Base-by-base conservation (phyloP, 2,888 invertebrate species). In the Callyntrura guangdongensis region DNA sequence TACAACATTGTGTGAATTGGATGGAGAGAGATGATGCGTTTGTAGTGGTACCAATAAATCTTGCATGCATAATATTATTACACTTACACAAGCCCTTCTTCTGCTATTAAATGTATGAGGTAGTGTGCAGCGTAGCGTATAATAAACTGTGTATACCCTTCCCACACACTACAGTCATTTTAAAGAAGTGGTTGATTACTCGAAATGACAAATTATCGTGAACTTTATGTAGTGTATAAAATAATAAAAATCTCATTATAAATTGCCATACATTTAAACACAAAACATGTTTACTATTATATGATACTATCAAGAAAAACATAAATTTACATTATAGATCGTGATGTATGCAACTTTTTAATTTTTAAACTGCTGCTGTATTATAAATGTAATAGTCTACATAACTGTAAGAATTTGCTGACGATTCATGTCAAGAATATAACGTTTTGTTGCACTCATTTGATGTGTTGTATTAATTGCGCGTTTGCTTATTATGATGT, bases 211-310 rank as follows among this genome's bases (percentile, higher is more conserved):
- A 36, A 36, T 53, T 53, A 53, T 53, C 49, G 12, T 53, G n/a
- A 53, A 53, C n/a, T 12, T 53, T 53, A 9, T 53, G 8, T n/a
- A 17, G 20, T 9, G 14, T 67, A 11, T 27, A 67, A 64, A 17
- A 59, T 53, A 8, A 8, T 11, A 53, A 64, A 25, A 64, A 22
- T 67, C 67, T 67, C 67, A 67, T 25, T 67, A 27, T 67, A n/a
- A 59, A 67, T 67, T 67, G 67, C 67, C 67, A 67, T 67, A 67
- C 27, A 27, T 12, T 27, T 1, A 14, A 64, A 67, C 67, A 67
- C 64, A 25, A 64, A 64, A 67, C 14, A 67, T 67, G 25, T 14
- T 53, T 61, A 61, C 25, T 14, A 36, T 22, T 36, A 67, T 64
- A 0, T 22, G 6, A 64, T 9, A 64, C 17, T 9, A 64, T 17